These are phyloP conservation scores for Melanotaenia maccullochi DNA, from an alignment of 2,797 vertebrate species.

Conservation along the genomic window DNA sequence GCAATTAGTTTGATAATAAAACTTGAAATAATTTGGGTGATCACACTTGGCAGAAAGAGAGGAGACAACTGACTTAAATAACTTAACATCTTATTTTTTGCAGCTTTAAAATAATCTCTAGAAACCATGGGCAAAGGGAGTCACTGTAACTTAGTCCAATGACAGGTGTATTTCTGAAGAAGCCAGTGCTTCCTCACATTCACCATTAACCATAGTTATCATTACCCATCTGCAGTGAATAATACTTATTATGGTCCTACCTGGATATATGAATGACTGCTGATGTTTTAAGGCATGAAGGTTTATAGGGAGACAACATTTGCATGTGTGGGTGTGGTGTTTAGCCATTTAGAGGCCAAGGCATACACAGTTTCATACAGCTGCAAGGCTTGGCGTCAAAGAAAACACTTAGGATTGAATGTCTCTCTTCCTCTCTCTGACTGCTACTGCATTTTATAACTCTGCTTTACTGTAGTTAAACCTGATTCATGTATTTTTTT, in stretches of 20 bases:
- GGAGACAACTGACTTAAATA: not conserved
- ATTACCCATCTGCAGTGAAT: constrained; percentile 46
- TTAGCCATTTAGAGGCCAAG: constrained; percentile 37
- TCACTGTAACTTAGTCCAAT: constrained; percentile 36
- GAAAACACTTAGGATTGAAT: constrained; percentile 55
- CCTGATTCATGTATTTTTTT: constrained; percentile 66
- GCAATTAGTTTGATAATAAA: not conserved
- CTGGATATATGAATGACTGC: constrained; percentile 56
- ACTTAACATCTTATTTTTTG: not conserved
- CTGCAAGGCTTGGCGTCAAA: constrained; percentile 51
- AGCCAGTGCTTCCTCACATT: constrained; percentile 51
- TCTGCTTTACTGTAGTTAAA: constrained; percentile 53
- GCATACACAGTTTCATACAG: constrained; percentile 54
- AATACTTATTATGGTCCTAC: constrained; percentile 44
- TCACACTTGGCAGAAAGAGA: not conserved
- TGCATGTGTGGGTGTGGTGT: constrained; percentile 49
- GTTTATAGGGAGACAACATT: constrained; percentile 41
- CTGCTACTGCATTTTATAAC: constrained; percentile 49
- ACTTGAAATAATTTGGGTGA: constrained; percentile 5
- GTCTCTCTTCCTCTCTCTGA: constrained; percentile 26
- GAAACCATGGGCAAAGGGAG: constrained; percentile 38
- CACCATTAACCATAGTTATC: constrained; percentile 27
- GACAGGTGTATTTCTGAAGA: constrained; percentile 59
- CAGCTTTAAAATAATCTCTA: constrained; percentile 35
- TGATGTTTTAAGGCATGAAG: constrained; percentile 56